Conservation (phyloP, 2,888 invertebrate genomes). For the Chromoteleia sp. region DNA sequence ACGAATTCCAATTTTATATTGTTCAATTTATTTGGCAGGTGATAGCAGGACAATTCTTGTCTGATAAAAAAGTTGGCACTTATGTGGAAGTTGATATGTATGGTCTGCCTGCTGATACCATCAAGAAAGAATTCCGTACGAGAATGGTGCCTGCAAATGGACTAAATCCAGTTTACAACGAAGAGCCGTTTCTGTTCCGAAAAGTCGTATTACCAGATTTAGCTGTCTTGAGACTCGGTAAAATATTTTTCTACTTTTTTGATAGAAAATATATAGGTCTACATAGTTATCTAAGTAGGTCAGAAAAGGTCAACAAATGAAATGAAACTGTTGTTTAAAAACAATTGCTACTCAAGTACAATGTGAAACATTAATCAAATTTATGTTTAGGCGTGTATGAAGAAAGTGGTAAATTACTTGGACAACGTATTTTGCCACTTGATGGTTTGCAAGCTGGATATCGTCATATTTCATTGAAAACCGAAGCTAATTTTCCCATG, state of each 20-base stretch:
- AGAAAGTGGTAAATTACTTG: conserved; percentile 97
- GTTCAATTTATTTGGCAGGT: too few species aligned
- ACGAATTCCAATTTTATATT: too few species aligned
- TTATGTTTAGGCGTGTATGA: conserved; percentile 99
- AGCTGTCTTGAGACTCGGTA: conserved; percentile 98
- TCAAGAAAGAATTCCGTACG: conserved; percentile 98
- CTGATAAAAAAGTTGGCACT: conserved; percentile 99
- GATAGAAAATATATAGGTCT: too few species aligned
- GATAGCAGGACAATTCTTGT: conserved; percentile 99
- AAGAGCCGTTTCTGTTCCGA: conserved; percentile 98
- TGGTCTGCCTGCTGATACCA: conserved; percentile 98
- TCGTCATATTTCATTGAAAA: conserved; percentile 97
- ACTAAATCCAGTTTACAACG: conserved; percentile 99
- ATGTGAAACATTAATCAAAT: too few species aligned
- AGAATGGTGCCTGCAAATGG: conserved; percentile 98
- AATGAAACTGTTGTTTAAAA: too few species aligned
- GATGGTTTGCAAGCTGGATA: conserved; percentile 99
- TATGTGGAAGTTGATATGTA: conserved; percentile 99
- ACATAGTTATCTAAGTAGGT: too few species aligned
- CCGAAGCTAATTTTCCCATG: conserved; percentile 99
- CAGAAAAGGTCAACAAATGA: too few species aligned
- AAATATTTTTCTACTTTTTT: too few species aligned
- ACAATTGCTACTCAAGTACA: too few species aligned
- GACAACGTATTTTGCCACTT: conserved; percentile 98
- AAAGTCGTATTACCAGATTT: conserved; percentile 99